Evolutionary conservation across 2,888 invertebrate species (phyloP).

Genomic region (Ommatoiulus sabulosus): DNA sequence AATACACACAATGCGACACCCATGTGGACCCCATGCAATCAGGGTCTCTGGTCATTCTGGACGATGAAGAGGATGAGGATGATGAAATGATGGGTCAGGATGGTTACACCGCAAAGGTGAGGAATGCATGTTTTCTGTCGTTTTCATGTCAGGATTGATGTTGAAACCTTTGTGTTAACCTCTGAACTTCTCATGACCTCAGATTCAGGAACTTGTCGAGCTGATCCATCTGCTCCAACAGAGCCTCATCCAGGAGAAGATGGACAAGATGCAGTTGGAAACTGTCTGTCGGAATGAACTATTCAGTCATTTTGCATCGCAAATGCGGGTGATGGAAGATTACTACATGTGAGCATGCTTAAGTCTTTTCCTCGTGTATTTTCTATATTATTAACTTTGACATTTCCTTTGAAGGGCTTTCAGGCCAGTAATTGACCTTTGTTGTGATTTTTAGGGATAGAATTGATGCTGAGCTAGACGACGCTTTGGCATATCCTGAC

Average conservation of each 20-base stretch:
- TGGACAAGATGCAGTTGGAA: slow-evolving; percentile 11
- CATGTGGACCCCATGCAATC: not conserved
- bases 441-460: not conserved
- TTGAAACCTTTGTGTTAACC: not conserved
- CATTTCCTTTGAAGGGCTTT: no score
- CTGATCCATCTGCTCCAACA: slow-evolving; percentile 39
- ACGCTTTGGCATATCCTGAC: not conserved
- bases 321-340: slow-evolving; percentile 41
- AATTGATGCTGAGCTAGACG: not conserved
- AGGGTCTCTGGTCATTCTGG: not conserved
- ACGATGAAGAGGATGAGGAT: not conserved
- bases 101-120: not conserved
- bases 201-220: slow-evolving; percentile 40
- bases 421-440: not conserved
- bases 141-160: not conserved
- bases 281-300: not conserved
- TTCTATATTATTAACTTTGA: no score
- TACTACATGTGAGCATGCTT: slow-evolving; percentile 37
- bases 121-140: no score
- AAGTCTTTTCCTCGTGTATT: not conserved
- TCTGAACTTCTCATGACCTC: not conserved
- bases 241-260: not conserved
- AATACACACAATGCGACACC: not conserved
- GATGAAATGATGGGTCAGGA: not conserved
- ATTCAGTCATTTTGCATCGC: slow-evolving; percentile 39